These are phyloP conservation scores for Aricia artaxerxes DNA, from an alignment of 2,888 invertebrate species.

Conservation along the genomic window DNA sequence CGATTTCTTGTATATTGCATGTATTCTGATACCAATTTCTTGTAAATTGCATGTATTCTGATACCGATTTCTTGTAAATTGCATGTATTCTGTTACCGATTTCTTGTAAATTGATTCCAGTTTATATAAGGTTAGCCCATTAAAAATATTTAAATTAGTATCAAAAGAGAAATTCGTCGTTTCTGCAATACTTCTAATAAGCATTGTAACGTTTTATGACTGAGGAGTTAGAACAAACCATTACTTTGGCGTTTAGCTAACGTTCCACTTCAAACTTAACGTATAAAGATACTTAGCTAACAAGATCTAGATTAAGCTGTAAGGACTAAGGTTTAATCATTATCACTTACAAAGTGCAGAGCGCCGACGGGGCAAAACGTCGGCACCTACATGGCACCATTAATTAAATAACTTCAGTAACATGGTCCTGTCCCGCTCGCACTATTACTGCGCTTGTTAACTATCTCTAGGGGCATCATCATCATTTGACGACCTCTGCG, in stretches of 20 bases:
- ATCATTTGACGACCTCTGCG: background rate
- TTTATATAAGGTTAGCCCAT: too few species aligned
- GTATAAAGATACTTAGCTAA: background rate
- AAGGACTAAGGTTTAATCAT: background rate
- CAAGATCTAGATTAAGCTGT: background rate
- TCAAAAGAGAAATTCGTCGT: too few species aligned
- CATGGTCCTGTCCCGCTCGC: constrained; percentile 46
- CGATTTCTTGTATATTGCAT: too few species aligned
- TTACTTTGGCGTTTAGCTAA: background rate
- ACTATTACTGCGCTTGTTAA: constrained; percentile 1
- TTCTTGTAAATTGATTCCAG: too few species aligned
- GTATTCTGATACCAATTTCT: too few species aligned
- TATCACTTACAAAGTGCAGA: background rate
- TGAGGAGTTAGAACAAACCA: background rate
- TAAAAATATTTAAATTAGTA: too few species aligned
- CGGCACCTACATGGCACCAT: constrained; percentile 47
- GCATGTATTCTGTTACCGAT: too few species aligned
- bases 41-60: too few species aligned
- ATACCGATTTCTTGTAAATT: too few species aligned
- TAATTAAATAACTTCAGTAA: constrained; percentile 68
- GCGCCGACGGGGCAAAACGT: background rate
- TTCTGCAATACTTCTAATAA: too few species aligned
- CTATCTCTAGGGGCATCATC: background rate
- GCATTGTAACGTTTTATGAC: too few species aligned
- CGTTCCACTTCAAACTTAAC: background rate